Evolutionary conservation across 1,140 invertebrate species (phyloP).

Genomic region (Zaprionus nigranus): DNA sequence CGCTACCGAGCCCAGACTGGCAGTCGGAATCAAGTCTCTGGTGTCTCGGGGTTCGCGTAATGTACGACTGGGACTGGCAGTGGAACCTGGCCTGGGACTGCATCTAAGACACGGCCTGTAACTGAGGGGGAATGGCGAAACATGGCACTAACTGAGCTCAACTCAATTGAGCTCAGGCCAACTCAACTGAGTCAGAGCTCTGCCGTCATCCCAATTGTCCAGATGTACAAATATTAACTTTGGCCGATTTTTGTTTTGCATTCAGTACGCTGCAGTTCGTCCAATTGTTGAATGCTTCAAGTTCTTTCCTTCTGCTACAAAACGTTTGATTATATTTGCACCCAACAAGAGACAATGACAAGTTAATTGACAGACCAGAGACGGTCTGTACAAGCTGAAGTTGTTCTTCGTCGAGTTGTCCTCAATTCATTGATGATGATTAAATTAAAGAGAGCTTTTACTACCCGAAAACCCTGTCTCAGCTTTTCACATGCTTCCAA

Average conservation of each 20-base stretch:
- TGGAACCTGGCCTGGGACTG: slow-evolving; percentile 1
- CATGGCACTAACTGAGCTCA: slow-evolving; percentile 2
- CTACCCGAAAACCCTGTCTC: neutral
- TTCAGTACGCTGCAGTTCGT: slow-evolving; percentile 20
- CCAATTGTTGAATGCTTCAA: slow-evolving; percentile 56
- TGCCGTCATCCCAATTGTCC: slow-evolving; percentile 67
- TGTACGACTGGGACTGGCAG: slow-evolving; percentile 52
- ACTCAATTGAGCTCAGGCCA: slow-evolving; percentile 8
- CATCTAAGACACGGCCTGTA: neutral
- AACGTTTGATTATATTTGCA: slow-evolving; percentile 48
- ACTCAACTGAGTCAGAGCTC: slow-evolving; percentile 12
- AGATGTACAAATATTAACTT: slow-evolving; percentile 78
- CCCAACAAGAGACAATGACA: slow-evolving; percentile 54
- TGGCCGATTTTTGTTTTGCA: slow-evolving; percentile 51
- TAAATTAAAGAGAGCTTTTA: slow-evolving; percentile 52
- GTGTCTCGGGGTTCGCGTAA: slow-evolving; percentile 54
- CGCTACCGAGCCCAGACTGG: slow-evolving; percentile 40
- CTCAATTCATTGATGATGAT: slow-evolving; percentile 48
- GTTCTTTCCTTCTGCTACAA: neutral
- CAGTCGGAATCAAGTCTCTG: slow-evolving; percentile 38
- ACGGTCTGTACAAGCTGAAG: slow-evolving; percentile 4
- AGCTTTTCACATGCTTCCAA: neutral
- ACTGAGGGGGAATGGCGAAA: neutral
- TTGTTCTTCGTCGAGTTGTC: slow-evolving; percentile 4
- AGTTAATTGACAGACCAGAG: slow-evolving; percentile 56